phyloP scores from a whole-genome alignment of 2,113 vertebrate genomes.

The Podocnemis expansa region DNA sequence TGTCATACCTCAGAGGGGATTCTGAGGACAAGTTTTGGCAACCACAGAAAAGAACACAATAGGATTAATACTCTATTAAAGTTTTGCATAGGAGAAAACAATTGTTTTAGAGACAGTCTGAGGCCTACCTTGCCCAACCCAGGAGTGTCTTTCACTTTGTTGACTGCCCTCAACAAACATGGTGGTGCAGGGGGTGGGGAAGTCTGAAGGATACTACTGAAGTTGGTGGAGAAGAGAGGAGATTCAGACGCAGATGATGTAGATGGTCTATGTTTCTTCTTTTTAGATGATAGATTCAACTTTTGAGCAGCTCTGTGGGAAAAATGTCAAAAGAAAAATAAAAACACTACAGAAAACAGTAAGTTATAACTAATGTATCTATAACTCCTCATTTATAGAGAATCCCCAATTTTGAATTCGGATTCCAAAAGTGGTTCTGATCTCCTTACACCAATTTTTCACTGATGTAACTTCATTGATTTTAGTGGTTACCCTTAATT shows the following conservation, averaged over 20 bases:
- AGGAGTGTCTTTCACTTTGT: slow-evolving; percentile 96
- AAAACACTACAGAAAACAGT: background rate
- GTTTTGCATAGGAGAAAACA: background rate
- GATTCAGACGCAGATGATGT: slow-evolving; percentile 83
- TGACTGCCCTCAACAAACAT: slow-evolving; percentile 92
- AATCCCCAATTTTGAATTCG: background rate
- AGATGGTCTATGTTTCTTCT: slow-evolving; percentile 90
- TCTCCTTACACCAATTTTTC: background rate
- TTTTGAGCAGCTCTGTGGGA: slow-evolving; percentile 94
- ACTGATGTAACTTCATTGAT: background rate
- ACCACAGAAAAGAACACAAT: background rate
- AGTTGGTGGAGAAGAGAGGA: slow-evolving; percentile 93
- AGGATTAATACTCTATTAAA: background rate
- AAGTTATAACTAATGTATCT: background rate
- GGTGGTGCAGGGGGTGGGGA: slow-evolving; percentile 94
- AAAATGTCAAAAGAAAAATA: background rate
- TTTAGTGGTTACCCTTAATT: background rate
- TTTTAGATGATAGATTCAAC: slow-evolving; percentile 95
- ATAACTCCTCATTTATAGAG: background rate
- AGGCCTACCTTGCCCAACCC: slow-evolving; percentile 94
- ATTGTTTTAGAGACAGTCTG: background rate
- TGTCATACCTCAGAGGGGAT: background rate
- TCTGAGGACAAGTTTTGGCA: background rate
- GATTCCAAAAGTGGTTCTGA: background rate
- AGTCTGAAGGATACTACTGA: slow-evolving; percentile 88